phyloP scores from a whole-genome alignment of 2,888 invertebrate genomes.

The Pomacea canaliculata region DNA sequence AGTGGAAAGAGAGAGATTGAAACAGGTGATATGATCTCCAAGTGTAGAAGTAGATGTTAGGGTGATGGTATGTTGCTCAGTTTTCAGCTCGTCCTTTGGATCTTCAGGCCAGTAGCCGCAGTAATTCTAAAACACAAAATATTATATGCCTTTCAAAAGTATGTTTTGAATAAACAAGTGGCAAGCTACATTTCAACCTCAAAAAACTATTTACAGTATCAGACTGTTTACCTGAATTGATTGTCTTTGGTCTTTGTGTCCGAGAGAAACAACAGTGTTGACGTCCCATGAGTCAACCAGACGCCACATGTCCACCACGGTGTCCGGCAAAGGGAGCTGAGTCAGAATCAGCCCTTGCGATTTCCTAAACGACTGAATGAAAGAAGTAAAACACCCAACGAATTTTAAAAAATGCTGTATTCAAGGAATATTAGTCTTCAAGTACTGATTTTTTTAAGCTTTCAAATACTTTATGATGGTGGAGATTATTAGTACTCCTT shows the following conservation, averaged over 20 bases:
- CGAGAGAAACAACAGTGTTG: conserved; percentile 7
- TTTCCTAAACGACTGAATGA: conserved; percentile 1
- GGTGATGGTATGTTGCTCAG: background rate
- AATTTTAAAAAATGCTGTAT: too few relatives aligned
- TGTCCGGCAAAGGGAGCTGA: conserved; percentile 19
- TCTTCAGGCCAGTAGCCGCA: background rate
- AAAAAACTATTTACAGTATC: too few relatives aligned
- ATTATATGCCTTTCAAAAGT: too few relatives aligned
- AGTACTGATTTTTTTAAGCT: too few relatives aligned
- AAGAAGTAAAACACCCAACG: too few relatives aligned
- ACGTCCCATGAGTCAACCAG: conserved; percentile 3
- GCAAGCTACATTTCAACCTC: too few relatives aligned
- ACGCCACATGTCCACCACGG: conserved; percentile 18
- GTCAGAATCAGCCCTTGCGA: conserved; percentile 5
- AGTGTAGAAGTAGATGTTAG: background rate
- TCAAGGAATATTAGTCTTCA: too few relatives aligned
- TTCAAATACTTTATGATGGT: too few relatives aligned
- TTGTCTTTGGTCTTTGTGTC: background rate
- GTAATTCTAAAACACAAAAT: background rate
- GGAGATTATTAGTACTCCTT: too few relatives aligned
- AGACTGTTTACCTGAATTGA: background rate
- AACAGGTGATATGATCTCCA: too few relatives aligned
- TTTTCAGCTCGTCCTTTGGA: background rate
- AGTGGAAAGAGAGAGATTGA: too few relatives aligned
- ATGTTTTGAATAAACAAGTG: too few relatives aligned